Evolutionary conservation across 2,113 vertebrate species (phyloP).

Genomic region (Thryonomys swinderianus): DNA sequence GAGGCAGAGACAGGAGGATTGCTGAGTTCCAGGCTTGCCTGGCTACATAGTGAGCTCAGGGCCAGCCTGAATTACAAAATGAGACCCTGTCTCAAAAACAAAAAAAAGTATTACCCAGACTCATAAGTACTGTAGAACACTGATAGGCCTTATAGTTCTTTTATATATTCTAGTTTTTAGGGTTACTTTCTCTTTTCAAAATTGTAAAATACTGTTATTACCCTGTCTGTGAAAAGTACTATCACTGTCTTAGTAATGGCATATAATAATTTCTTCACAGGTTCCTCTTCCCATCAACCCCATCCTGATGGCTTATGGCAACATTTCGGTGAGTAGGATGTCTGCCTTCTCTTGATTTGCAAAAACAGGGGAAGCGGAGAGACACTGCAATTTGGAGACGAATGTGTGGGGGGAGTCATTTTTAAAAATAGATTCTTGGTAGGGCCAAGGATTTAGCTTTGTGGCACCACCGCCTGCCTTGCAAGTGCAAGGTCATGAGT

Average conservation of each 20-base stretch:
- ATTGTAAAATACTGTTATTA: background rate
- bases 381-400: background rate
- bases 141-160: background rate
- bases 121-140: background rate
- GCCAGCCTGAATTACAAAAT: too few relatives aligned
- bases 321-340: constrained; percentile 91
- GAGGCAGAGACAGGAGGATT: too few relatives aligned
- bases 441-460: too few relatives aligned
- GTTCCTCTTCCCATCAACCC: constrained; percentile 92
- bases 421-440: background rate
- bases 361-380: background rate
- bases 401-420: background rate
- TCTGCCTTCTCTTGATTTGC: background rate
- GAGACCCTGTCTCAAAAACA: too few relatives aligned
- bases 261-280: constrained; percentile 84
- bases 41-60: too few relatives aligned
- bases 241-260: background rate
- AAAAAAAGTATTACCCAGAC: background rate
- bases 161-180: background rate
- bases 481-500: too few relatives aligned
- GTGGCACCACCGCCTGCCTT: too few relatives aligned
- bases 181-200: background rate
- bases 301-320: constrained; percentile 93
- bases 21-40: too few relatives aligned
- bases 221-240: background rate